Conservation (phyloP, 1,140 invertebrate species). For the Magallana gigas region DNA sequence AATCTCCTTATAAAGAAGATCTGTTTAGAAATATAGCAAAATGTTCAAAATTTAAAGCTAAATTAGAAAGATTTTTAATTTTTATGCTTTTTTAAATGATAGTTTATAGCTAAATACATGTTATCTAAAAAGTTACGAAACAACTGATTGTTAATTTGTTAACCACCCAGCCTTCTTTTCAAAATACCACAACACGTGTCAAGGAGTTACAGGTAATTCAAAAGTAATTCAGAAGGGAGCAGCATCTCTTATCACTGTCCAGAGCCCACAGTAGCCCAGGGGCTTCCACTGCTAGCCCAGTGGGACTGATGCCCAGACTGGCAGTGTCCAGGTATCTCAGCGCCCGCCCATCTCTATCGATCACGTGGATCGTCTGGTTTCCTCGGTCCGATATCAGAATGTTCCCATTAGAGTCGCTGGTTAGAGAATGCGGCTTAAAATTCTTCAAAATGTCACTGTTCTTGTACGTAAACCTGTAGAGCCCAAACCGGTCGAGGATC, state of each 20-base stretch:
- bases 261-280: background rate
- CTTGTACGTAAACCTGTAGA: constrained; percentile 3
- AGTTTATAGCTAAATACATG: no score
- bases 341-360: constrained; percentile 20
- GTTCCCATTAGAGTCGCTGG: background rate
- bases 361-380: constrained; percentile 4
- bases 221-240: constrained; percentile 31
- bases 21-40: no score
- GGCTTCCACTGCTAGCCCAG: background rate
- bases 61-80: no score
- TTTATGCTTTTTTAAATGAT: no score
- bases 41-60: no score
- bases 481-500: background rate
- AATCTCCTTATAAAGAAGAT: no score
- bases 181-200: no score
- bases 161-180: no score
- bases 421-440: constrained; percentile 6
- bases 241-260: background rate
- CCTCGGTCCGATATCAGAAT: constrained; percentile 14
- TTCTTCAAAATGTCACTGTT: constrained; percentile 25
- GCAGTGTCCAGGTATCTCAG: background rate
- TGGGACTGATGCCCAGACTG: background rate
- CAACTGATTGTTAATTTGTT: no score
- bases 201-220: background rate
- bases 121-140: no score